Evolutionary conservation across 2,888 invertebrate species (phyloP), one percentile per base, ranked within the genome.

Genomic region (Dolichomitus sp.): DNA sequence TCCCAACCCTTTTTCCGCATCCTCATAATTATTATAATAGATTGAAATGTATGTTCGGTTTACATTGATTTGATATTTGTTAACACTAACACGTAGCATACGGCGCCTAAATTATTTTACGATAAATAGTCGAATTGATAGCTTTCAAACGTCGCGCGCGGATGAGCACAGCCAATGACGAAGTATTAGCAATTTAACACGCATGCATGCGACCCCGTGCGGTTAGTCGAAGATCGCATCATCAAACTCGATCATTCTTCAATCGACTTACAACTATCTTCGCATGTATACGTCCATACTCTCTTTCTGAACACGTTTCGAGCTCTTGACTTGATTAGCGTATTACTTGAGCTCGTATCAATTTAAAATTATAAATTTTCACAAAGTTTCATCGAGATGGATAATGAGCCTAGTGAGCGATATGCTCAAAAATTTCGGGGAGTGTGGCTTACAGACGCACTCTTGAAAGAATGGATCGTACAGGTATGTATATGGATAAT

Each of bases 391-490:
- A 42, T 42, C 17, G 30, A n/a, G 19, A 59, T 68, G n/a, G 76
- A 37, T 11, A 68, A 76, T 50, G 45, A 68, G 33, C 6, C 42
- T 5, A 42, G 42, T 42, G 52, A 59, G 42, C 45, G 14, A 9
- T 74, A 66, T 19, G 30, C 23, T 30, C 66, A 57, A 75, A 75
- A 75, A 19, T 66, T 57, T 54, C 27, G 75, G 30, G 6, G 57
- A 30, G 19, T 11, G 14, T 66, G 75, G 57, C 65, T 75, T 42
- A 65, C 30, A 9, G 65, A 75, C 42, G 17, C n/a, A 23, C 57
- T 27, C 14, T 57, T 75, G 54, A 66, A 57, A 75, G 75, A 75
- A 14, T 75, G 75, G 66, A 66, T 75, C 33, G 17, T 57, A 40
- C 74, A 75, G 65, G 74, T 75, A 75, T 17, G 12, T 19, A 42